Evolutionary conservation across 2,888 invertebrate species (phyloP).

Genomic region (Orthosia incerta): DNA sequence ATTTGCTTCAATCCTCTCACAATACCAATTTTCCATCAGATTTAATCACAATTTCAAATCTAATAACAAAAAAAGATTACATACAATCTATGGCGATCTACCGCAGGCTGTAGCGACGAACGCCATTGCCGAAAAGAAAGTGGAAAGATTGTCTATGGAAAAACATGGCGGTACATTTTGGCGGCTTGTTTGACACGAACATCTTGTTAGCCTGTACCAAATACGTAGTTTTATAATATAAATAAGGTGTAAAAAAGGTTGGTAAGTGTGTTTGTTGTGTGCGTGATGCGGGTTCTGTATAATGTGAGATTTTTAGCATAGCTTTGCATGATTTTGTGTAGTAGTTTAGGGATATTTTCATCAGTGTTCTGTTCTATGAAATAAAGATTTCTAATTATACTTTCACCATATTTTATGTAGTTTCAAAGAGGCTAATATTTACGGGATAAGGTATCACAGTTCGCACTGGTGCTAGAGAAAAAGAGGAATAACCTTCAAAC

Average conservation of each 20-base stretch:
- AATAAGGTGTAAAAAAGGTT: slow-evolving; percentile 78
- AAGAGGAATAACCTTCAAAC: too few relatives aligned
- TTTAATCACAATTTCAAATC: slow-evolving; percentile 67
- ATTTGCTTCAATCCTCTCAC: slow-evolving; percentile 52
- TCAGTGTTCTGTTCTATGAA: background rate
- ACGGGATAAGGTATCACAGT: too few relatives aligned
- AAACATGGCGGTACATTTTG: slow-evolving; percentile 73
- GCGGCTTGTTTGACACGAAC: slow-evolving; percentile 84
- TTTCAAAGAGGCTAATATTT: too few relatives aligned
- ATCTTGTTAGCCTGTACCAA: slow-evolving; percentile 89
- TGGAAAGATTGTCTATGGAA: slow-evolving; percentile 77
- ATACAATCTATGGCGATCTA: slow-evolving; percentile 67
- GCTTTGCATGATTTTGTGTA: background rate
- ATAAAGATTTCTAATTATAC: background rate
- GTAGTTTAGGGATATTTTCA: background rate
- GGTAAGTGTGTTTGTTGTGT: slow-evolving; percentile 32
- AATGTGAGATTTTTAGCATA: background rate
- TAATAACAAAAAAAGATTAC: slow-evolving; percentile 64
- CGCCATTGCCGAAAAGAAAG: slow-evolving; percentile 74
- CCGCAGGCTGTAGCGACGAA: slow-evolving; percentile 68
- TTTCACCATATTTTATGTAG: too few relatives aligned
- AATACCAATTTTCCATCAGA: slow-evolving; percentile 67
- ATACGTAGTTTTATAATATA: slow-evolving; percentile 88
- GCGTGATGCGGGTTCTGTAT: slow-evolving; percentile 54
- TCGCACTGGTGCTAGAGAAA: too few relatives aligned